These are phyloP conservation scores for Whitmania pigra DNA, from an alignment of 1,140 invertebrate species.

Conservation along the genomic window DNA sequence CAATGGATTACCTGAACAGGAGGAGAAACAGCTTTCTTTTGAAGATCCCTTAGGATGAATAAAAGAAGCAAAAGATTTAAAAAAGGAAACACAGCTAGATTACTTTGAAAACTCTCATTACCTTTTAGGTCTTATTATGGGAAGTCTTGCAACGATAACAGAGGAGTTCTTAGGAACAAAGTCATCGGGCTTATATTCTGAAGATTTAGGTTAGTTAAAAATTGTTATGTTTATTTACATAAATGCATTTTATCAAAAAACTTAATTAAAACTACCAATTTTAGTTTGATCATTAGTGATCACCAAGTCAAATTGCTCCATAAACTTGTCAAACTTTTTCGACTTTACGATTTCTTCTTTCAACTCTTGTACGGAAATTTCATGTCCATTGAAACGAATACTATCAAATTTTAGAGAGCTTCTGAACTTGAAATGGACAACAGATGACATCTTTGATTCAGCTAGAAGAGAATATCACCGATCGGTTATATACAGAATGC, in stretches of 20 bases:
- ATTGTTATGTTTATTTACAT: too few species aligned
- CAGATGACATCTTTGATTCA: slow-evolving; percentile 3
- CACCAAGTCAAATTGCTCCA: slow-evolving; percentile 1
- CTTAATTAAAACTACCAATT: too few species aligned
- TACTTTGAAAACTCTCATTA: too few species aligned
- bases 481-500: too few species aligned
- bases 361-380: not conserved
- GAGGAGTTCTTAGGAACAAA: slow-evolving; percentile 5
- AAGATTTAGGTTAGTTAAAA: too few species aligned
- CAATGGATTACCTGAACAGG: too few species aligned
- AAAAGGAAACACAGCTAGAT: too few species aligned
- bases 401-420: slow-evolving; percentile 1
- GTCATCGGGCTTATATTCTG: slow-evolving; percentile 4
- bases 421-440: slow-evolving; percentile 10
- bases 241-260: too few species aligned
- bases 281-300: slow-evolving; percentile 8
- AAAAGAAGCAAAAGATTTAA: too few species aligned
- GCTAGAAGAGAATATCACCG: too few species aligned
- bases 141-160: not conserved
- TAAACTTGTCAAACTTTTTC: slow-evolving; percentile 1
- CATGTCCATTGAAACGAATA: not conserved
- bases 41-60: too few species aligned
- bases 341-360: not conserved
- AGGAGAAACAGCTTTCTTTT: too few species aligned
- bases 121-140: not conserved